Base-by-base conservation (phyloP, 2,113 vertebrate species). In the Kryptolebias marmoratus region DNA sequence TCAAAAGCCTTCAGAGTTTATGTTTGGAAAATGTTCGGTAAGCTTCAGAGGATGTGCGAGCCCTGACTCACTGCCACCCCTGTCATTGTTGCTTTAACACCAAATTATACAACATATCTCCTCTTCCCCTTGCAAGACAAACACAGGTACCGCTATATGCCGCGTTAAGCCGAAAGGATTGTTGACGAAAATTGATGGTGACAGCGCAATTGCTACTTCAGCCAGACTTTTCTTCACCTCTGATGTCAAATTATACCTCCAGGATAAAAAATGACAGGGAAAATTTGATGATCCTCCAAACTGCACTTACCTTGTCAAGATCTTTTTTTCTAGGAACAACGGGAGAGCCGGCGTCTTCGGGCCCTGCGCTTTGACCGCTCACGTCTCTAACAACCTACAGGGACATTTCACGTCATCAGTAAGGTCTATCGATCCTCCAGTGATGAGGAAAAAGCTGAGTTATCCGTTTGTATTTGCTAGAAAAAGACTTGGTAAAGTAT, bases 371-470 rank as follows among this genome's bases (percentile, higher is more conserved):
- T 0, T 94, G 92, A 57, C 89, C 92, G 79, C 94, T 96, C 52
- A 94, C 95, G 76, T 99, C 96, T 83, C 93, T 94, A 68, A 99
- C 96, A 60, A 96, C 96, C 98, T 99, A 91, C 3, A 10, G 50
- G 42, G 16, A 67, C 4, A 56, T 53, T 74, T 61, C 8, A 36
- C 42, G 65, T 1, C 42, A 36, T 22, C 22, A 53, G 28, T 14
- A 39, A 14, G 0, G 6, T 55, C 13, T 39, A 10, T 4, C 32
- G 9, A 52, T n/a, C 44, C 60, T 69, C 16, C 15, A 49, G 47
- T 30, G 18, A 64, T 36, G 73, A 79, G 9, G 22, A 47, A 22
- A 45, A 14, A 59, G 42, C 11, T 31, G 44, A 39, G 68, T 39
- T 45, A 18, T 45, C 5, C 3, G 14, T 45, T 5, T 50, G 39